These are phyloP conservation scores for Lycaena phlaeas DNA, from an alignment of 2,888 invertebrate genomes.

Conservation along the genomic window DNA sequence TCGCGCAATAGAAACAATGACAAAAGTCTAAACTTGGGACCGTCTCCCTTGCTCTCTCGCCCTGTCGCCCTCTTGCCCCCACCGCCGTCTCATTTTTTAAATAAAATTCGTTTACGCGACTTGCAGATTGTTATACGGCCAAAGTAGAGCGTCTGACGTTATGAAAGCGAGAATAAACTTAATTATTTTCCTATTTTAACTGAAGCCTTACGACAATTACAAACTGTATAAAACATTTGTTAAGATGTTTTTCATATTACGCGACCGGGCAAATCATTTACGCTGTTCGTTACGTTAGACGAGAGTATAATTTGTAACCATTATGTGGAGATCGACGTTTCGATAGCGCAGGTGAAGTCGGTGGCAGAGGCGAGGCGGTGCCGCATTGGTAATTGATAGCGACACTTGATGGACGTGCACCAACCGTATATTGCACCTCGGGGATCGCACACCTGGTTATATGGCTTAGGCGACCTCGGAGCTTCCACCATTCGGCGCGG, in stretches of 20 bases:
- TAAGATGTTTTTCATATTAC: background rate
- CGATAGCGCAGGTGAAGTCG: constrained; percentile 35
- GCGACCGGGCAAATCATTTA: background rate
- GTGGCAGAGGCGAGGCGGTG: constrained; percentile 29
- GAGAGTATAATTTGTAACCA: constrained; percentile 17
- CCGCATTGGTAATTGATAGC: constrained; percentile 59
- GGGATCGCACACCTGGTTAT: constrained; percentile 30
- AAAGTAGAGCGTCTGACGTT: constrained; percentile 39
- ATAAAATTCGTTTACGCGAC: constrained; percentile 66
- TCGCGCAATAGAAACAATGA: constrained; percentile 68
- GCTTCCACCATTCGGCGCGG: constrained; percentile 1
- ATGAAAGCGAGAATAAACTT: constrained; percentile 53
- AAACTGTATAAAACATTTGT: constrained; percentile 13
- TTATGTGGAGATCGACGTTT: constrained; percentile 34
- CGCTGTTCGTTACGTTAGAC: background rate
- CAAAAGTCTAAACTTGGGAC: constrained; percentile 46
- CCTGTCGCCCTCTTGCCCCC: constrained; percentile 41
- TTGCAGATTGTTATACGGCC: constrained; percentile 60
- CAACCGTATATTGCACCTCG: constrained; percentile 44
- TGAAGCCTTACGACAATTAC: constrained; percentile 28
- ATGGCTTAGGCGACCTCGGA: background rate
- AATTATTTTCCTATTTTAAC: constrained; percentile 45
- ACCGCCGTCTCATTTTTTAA: constrained; percentile 51
- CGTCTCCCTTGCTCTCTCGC: too few species aligned
- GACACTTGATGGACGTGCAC: constrained; percentile 62